Conservation (phyloP, 2,113 vertebrate species). For the Ailuropoda melanoleuca region DNA sequence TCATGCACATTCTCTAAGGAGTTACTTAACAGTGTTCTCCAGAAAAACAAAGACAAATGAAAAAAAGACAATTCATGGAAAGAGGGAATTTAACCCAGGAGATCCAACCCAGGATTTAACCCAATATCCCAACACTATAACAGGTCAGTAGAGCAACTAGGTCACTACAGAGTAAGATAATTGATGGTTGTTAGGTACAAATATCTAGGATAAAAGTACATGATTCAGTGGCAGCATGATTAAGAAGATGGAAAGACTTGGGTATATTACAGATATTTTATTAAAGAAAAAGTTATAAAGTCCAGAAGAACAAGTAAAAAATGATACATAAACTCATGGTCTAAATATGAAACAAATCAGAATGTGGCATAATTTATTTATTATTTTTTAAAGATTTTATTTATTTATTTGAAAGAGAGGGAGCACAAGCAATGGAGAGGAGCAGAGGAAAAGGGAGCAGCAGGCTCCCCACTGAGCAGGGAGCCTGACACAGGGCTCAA, state of each 20-base stretch:
- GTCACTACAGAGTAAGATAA: background rate
- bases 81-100: background rate
- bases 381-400: background rate
- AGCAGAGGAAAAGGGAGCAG: background rate
- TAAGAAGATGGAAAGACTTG: background rate
- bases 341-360: background rate
- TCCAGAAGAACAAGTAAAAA: background rate
- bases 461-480: background rate
- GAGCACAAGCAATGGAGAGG: background rate
- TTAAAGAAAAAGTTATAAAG: background rate
- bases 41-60: background rate
- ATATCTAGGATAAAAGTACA: background rate
- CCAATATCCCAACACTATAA: background rate
- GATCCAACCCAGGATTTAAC: background rate
- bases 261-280: background rate
- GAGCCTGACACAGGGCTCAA: background rate
- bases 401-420: background rate
- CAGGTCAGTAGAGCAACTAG: background rate
- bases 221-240: background rate
- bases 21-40: background rate
- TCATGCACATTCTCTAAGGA: background rate
- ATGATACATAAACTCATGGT: background rate
- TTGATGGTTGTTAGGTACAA: background rate
- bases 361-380: background rate
- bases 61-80: background rate